Evolutionary conservation across 2,797 vertebrate genomes (phyloP).

Genomic region (Syndactyla subalaris): DNA sequence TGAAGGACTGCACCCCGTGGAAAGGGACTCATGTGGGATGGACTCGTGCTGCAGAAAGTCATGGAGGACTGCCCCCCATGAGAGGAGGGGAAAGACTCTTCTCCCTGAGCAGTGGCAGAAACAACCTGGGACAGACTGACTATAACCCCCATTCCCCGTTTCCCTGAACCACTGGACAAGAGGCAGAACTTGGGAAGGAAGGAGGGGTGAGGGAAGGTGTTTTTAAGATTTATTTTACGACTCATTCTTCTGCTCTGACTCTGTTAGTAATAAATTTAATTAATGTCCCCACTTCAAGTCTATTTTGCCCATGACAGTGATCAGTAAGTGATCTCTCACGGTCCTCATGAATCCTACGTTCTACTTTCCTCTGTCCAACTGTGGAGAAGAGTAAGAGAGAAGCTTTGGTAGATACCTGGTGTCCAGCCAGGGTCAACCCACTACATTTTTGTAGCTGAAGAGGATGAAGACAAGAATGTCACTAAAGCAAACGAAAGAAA

Average conservation of each 20-base stretch:
- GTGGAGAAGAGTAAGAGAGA: neutral
- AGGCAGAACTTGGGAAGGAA: neutral
- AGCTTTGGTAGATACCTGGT: neutral
- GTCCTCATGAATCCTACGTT: neutral
- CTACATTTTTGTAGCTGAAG: neutral
- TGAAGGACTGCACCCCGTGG: neutral
- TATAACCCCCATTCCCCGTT: neutral
- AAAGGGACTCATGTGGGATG: neutral
- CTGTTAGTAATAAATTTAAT: neutral
- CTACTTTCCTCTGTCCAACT: neutral
- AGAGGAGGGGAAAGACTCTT: neutral
- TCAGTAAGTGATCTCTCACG: neutral
- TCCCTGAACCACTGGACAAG: neutral
- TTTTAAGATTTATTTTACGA: neutral
- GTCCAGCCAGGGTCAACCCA: neutral
- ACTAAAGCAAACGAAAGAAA: conserved; percentile 6
- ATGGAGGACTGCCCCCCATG: neutral
- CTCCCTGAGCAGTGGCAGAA: neutral
- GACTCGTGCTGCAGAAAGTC: neutral
- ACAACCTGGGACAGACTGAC: neutral
- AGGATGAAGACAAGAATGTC: neutral
- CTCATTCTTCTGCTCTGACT: neutral
- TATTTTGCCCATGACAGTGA: neutral
- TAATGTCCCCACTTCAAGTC: neutral
- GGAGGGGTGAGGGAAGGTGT: neutral